Evolutionary conservation across 2,113 vertebrate genomes (phyloP).

Genomic region (Lanius ludovicianus): DNA sequence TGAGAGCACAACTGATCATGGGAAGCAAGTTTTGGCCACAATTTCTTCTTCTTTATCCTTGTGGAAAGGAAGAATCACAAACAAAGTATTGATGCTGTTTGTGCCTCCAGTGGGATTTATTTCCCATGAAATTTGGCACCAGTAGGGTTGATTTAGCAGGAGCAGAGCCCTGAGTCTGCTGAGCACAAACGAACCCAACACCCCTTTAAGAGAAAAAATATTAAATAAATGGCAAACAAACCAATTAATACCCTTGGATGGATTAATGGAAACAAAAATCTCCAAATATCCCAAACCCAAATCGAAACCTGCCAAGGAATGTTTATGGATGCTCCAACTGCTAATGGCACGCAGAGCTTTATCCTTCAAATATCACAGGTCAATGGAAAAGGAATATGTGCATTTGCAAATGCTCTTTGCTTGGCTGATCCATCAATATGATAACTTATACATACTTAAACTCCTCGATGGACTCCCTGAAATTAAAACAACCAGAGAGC

Average conservation of each 20-base stretch:
- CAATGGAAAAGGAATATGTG: conserved; percentile 33
- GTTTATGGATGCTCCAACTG: conserved; percentile 27
- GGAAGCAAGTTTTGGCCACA: not conserved
- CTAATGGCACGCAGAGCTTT: conserved; percentile 28
- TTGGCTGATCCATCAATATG: conserved; percentile 53
- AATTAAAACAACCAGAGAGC: conserved; percentile 54
- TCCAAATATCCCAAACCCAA: not conserved
- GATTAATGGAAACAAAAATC: not conserved
- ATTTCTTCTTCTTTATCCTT: not conserved
- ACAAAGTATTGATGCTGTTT: not conserved
- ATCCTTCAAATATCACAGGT: conserved; percentile 45
- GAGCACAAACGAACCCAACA: not conserved
- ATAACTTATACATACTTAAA: conserved; percentile 53
- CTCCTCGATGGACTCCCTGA: conserved; percentile 27
- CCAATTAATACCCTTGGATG: not conserved
- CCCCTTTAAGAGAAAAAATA: not conserved
- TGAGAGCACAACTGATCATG: not conserved
- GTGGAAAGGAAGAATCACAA: not conserved
- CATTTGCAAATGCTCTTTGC: conserved; percentile 31
- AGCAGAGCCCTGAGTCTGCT: not conserved
- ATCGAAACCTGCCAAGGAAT: not conserved
- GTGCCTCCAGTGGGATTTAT: not conserved
- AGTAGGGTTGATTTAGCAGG: not conserved
- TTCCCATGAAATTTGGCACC: not conserved
- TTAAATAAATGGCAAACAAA: not conserved